Conservation (phyloP, 2,888 invertebrate genomes). For the Pasiphila rectangulata region DNA sequence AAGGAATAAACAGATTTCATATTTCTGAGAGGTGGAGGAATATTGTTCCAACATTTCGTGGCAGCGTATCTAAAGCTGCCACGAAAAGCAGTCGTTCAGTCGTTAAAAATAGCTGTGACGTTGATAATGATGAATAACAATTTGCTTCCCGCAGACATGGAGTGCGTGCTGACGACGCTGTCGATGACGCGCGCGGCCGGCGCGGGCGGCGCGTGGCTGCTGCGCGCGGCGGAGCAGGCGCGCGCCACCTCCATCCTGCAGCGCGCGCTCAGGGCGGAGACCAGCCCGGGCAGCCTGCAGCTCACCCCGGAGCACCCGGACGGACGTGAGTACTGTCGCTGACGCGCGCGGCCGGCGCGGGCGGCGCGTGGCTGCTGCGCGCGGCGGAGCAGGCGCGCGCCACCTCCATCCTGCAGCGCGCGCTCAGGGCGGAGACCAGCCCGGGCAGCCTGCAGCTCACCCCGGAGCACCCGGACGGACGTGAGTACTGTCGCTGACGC, state of each 20-base stretch:
- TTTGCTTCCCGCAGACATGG: constrained; percentile 85
- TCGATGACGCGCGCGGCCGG: constrained; percentile 85
- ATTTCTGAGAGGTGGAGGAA: no score
- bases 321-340: constrained; percentile 89
- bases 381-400: constrained; percentile 81
- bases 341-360: no score
- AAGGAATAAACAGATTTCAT: no score
- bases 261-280: constrained; percentile 90
- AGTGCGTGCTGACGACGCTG: constrained; percentile 93
- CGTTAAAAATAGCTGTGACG: no score
- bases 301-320: constrained; percentile 92
- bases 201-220: constrained; percentile 82
- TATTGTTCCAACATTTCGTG: no score
- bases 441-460: neutral
- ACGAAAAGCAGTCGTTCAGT: no score
- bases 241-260: constrained; percentile 91
- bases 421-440: constrained; percentile 50
- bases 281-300: constrained; percentile 75
- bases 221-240: constrained; percentile 87
- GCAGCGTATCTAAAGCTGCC: no score
- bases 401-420: constrained; percentile 67
- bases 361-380: neutral
- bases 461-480: constrained; percentile 89
- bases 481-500: no score
- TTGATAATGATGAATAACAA: no score